Base-by-base conservation (phyloP, 1,140 invertebrate genomes). In the Chelonus insularis region DNA sequence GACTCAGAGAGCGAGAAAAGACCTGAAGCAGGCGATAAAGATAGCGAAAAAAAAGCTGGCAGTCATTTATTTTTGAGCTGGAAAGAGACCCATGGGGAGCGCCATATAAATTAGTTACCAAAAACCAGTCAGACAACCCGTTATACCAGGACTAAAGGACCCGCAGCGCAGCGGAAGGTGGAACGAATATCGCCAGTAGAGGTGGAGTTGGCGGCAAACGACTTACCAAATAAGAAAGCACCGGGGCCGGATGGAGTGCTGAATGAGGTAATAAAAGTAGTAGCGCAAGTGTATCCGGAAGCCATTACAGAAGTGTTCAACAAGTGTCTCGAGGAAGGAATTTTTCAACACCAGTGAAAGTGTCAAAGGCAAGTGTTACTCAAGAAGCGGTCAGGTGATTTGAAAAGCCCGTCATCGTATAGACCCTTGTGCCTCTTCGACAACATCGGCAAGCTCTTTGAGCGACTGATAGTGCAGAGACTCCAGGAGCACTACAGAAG, bases 371-470 rank as follows among this genome's bases (percentile, higher is more conserved):
- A 66, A 11, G 58, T 66, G 4, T 41, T 68, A 6, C 23, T 64
- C 0, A 41, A 5, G 6, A 64, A 70, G 41, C 64, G 60, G 1
- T 50, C 66, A 20, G 50, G 58, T 21, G 18, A 58, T 6, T 12
- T 29, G 3, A 45, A 54, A 0, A 41, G 25, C 0, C 16, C 62
- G 2, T 29, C 47, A 8, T 61, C 57, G 7, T 66, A 64, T 43
- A 61, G 69, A 43, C 65, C 72, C 14, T 48, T 74, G 29, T 73
- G 68, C 55, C 14, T 74, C n/a, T 20, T 70, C 7, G 62, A 72
- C 37, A 63, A 43, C 1, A n/a, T 54, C 2, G 65, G 68, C 1
- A 73, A 73, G 54, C 36, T 70, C 2, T 54, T 58, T 8, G 71
- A 74, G 39, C 48, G 18, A 2, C 18, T 72, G 16, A 43, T 75